Conservation (phyloP, 2,797 vertebrate species). For the Lindbergichthys nudifrons region DNA sequence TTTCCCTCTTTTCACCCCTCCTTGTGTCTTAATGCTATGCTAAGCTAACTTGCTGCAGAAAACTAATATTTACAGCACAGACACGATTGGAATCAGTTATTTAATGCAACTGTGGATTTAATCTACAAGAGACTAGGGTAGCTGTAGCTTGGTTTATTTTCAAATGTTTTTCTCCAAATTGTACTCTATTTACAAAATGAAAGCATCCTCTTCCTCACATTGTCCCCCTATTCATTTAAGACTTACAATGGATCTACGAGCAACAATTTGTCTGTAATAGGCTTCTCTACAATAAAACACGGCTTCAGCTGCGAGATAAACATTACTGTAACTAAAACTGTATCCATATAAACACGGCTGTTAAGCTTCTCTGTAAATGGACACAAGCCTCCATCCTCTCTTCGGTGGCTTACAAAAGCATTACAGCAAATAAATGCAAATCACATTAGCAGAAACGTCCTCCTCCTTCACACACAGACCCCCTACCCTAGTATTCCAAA, state of each 20-base stretch:
- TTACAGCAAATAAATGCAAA: constrained; percentile 38
- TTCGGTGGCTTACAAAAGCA: constrained; percentile 22
- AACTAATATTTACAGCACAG: too few species aligned
- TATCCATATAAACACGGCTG: constrained; percentile 15
- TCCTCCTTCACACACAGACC: constrained; percentile 43
- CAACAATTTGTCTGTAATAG: constrained; percentile 19
- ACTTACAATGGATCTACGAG: neutral
- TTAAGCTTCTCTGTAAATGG: constrained; percentile 31
- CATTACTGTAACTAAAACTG: neutral
- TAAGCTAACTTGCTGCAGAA: too few species aligned
- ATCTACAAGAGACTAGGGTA: too few species aligned
- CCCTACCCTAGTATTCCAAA: constrained; percentile 38
- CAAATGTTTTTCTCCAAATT: too few species aligned
- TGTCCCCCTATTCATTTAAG: neutral
- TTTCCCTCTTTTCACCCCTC: neutral
- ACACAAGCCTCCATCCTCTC: constrained; percentile 28
- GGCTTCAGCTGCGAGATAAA: neutral
- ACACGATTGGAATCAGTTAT: too few species aligned
- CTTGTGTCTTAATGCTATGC: neutral
- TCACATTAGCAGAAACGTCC: constrained; percentile 48
- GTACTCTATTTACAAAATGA: too few species aligned
- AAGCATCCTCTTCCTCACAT: too few species aligned
- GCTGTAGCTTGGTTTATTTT: too few species aligned
- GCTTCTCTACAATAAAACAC: constrained; percentile 3
- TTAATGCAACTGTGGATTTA: too few species aligned